Evolutionary conservation across 2,888 invertebrate species (phyloP).

Genomic region (Heliconius erato): DNA sequence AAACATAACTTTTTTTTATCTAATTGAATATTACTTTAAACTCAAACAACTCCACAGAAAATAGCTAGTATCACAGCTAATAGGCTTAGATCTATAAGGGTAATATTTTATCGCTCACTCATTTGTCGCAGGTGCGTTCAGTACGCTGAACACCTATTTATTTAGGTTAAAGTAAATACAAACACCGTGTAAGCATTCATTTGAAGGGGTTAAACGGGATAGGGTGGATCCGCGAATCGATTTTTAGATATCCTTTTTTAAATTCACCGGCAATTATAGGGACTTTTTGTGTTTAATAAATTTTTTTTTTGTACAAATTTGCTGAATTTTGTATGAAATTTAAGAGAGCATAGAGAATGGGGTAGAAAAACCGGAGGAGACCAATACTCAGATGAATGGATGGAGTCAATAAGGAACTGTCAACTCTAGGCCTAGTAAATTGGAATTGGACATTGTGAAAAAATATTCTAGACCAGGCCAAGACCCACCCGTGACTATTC

Average conservation of each 20-base stretch:
- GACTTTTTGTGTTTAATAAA: neutral
- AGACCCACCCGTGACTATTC: too few relatives aligned
- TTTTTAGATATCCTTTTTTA: constrained; percentile 9
- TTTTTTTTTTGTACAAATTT: neutral
- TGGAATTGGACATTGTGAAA: too few relatives aligned
- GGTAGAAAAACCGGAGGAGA: too few relatives aligned
- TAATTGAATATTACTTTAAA: too few relatives aligned
- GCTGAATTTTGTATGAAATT: too few relatives aligned
- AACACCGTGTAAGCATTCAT: constrained; percentile 29
- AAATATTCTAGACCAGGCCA: too few relatives aligned
- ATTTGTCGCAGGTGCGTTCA: constrained; percentile 10
- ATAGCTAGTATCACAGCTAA: neutral
- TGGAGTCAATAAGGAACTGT: too few relatives aligned
- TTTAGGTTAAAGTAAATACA: constrained; percentile 34
- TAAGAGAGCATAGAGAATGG: too few relatives aligned
- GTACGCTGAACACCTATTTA: constrained; percentile 20
- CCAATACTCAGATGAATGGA: too few relatives aligned
- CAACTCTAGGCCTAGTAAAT: too few relatives aligned
- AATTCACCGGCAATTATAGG: neutral
- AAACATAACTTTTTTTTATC: too few relatives aligned
- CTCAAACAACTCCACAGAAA: neutral
- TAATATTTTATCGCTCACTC: constrained; percentile 15
- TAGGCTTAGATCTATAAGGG: constrained; percentile 1
- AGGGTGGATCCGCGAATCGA: neutral
- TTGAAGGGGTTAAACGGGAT: constrained; percentile 1